Conservation (phyloP, 2,888 invertebrate species). For the Carcina quercana region DNA sequence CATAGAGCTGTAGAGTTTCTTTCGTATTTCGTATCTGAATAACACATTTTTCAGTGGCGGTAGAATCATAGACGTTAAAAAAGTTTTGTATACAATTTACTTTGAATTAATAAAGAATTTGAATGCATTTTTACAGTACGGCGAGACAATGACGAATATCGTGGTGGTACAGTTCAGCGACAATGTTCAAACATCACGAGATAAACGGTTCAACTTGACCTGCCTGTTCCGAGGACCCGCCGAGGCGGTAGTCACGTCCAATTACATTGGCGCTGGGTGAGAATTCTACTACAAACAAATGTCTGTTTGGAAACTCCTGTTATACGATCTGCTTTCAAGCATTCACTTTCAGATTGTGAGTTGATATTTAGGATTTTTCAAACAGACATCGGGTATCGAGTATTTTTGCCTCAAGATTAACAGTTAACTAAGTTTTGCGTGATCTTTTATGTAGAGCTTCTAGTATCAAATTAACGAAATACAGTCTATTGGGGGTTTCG, state of each 20-base stretch:
- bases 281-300: slow-evolving; percentile 21
- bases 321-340: background rate
- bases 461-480: slow-evolving; percentile 8
- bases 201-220: slow-evolving; percentile 94
- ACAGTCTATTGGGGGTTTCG: slow-evolving; percentile 1
- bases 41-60: too few species aligned
- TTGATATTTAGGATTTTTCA: slow-evolving; percentile 16
- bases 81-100: too few species aligned
- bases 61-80: too few species aligned
- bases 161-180: slow-evolving; percentile 96
- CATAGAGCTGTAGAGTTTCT: too few species aligned
- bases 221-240: slow-evolving; percentile 94
- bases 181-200: slow-evolving; percentile 91
- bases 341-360: too few species aligned
- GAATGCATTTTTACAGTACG: slow-evolving; percentile 77
- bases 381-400: slow-evolving; percentile 18
- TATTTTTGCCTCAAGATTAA: slow-evolving; percentile 25
- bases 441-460: slow-evolving; percentile 19
- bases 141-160: slow-evolving; percentile 95
- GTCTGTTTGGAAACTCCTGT: slow-evolving; percentile 27
- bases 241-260: slow-evolving; percentile 94
- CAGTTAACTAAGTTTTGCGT: slow-evolving; percentile 33
- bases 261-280: slow-evolving; percentile 94
- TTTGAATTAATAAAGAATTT: background rate
- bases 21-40: too few species aligned